Evolutionary conservation across 1,140 invertebrate species (phyloP), one percentile per base, ranked within the genome.

Genomic region (Anagrus nilaparvatae): DNA sequence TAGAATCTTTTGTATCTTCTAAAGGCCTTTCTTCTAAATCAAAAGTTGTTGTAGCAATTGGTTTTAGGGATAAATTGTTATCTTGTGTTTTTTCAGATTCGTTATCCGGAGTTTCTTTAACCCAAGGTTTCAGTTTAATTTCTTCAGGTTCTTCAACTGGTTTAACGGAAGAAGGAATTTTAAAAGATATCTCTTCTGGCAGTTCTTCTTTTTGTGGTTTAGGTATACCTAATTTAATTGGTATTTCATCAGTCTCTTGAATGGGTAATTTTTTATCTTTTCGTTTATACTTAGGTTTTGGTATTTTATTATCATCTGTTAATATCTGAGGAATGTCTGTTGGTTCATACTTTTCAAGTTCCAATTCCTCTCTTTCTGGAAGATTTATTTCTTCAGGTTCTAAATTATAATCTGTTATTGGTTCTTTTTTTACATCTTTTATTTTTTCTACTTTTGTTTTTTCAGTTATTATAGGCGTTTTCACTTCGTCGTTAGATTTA

Each of bases 171-270:
- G 59, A 47, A 13, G 75, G 72, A 47, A 70, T 77, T 49, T 69
- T 71, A 44, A 78, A 77, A 50, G 72, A 75, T 5, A 78, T 53
- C 28, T 73, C 62, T 7, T 66, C 62, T 50, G 74, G 62, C 50
- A 74, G 65, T 30, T 69, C 56, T 20, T 64, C 58, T 50, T 70
- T 63, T 13, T 59, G 44, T 30, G 66, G 55, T 49, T 77, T 76
- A 2, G 77, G 75, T 43, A 58, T 54, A 3, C 75, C 75, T 25
- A 71, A 70, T 33, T 68, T 55, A 17, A 77, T 53, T 17, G 68
- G 63, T 10, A 69, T 57, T 46, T 73, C 49, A 44, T 70, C 65
- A 2, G 50, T 49, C 47, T 74, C 75, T 40, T 73, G 74, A 33
- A 70, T 67, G 8, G 64, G 66, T 71, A 74, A 74, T 21, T 61